Base-by-base conservation (phyloP, 2,888 invertebrate genomes). In the Drosophila nigricruria region DNA sequence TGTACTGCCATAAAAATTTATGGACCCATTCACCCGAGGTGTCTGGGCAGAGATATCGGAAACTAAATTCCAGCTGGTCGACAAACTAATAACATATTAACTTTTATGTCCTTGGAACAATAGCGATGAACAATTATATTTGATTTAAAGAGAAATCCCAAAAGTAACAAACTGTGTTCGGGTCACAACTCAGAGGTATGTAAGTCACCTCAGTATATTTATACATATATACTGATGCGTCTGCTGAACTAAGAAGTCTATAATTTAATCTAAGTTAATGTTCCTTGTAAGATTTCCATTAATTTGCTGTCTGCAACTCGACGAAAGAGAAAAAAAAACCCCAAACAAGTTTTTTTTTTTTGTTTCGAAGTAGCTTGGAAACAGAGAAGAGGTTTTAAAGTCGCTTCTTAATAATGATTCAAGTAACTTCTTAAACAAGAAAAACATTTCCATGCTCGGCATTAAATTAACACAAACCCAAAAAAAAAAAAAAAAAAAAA, bases 1-100 rank as follows among this genome's bases (percentile, higher is more conserved):
- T 82, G 58, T 42, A 49, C 59, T 38, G 43, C 66, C 57, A 78
- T 75, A 50, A 81, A 72, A 71, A 67, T 68, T 52, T 38, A 74
- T 76, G 68, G 54, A 18, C 42, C 38, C 60, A 63, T 49, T 63
- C 53, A 56, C 58, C 56, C 74, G 50, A 77, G 59, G 58, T 56
- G 43, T 56, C 65, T 52, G 34, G 18, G 54, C 38, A 14, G 18
- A 45, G 23, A 70, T 53, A 30, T 40, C 70, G 40, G 47, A 57
- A 49, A 63, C 34, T 68, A 40, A 53, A 64, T 52, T 53, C 16
- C 52, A 69, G 32, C 43, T 54, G 62, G 42, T 25, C 52, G 18
- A 40, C 18, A 64, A 34, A 47, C 47, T 64, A 60, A 73, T 60
- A 56, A 65, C 60, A 62, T 56, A 74, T 56, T 65, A 62, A 79